Evolutionary conservation across 2,797 vertebrate genomes (phyloP).

Genomic region (Odontamblyopus rebecca): DNA sequence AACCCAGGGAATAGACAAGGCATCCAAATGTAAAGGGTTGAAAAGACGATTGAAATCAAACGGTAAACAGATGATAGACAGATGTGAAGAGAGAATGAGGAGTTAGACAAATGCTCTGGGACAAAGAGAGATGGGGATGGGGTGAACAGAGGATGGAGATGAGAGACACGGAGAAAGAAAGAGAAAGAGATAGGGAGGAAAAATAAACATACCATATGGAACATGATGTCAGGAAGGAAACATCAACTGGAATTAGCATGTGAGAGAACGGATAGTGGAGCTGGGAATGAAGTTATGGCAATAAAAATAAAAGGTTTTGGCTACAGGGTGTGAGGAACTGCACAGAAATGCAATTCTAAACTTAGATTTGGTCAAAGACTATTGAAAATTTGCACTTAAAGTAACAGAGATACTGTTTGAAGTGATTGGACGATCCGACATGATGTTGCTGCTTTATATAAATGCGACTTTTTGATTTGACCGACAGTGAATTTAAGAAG

Average conservation of each 20-base stretch:
- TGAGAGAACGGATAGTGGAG: conserved; percentile 24
- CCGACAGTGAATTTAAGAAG: too few species aligned
- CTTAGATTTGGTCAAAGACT: too few species aligned
- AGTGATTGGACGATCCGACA: too few species aligned
- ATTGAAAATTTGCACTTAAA: too few species aligned
- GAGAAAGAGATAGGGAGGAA: conserved; percentile 4
- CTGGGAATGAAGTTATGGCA: conserved; percentile 20
- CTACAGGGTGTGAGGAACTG: background rate
- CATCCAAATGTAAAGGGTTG: background rate
- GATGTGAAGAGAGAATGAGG: conserved; percentile 19
- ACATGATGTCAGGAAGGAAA: conserved; percentile 30
- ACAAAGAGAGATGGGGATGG: conserved; percentile 1
- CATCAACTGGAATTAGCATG: conserved; percentile 26
- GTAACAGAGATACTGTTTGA: too few species aligned
- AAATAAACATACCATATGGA: conserved; percentile 56
- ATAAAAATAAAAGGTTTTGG: background rate
- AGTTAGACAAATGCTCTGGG: conserved; percentile 17
- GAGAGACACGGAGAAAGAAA: conserved; percentile 10
- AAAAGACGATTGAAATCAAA: conserved; percentile 27
- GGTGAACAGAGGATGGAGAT: background rate
- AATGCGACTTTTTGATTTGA: too few species aligned
- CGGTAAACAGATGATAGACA: conserved; percentile 28
- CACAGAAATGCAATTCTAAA: too few species aligned
- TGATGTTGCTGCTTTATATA: too few species aligned
- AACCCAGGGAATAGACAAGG: conserved; percentile 19